A percentile compares a stretch with the other conserved stretches of the same genome.
Evolutionary conservation across 2,888 invertebrate species (phyloP).

Genomic region (Cantharis nigra): DNA sequence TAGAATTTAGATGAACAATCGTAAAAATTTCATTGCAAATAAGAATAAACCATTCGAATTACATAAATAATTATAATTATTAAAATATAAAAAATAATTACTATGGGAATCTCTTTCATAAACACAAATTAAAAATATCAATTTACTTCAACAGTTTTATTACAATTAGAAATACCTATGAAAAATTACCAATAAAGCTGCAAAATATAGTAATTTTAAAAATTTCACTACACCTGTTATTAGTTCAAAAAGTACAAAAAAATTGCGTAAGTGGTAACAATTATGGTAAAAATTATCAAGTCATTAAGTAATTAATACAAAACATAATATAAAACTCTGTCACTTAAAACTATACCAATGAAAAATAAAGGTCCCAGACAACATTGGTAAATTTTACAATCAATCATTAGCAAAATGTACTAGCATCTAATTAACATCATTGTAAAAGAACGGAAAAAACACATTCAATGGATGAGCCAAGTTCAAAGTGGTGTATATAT

Average conservation of each 20-base stretch:
- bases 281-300: constrained; percentile 32
- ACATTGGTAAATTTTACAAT: constrained; percentile 11
- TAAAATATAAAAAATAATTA: no score
- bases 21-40: no score
- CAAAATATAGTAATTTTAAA: constrained; percentile 26
- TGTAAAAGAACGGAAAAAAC: background rate
- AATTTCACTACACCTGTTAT: constrained; percentile 2
- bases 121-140: background rate
- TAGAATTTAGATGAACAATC: no score
- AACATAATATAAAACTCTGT: constrained; percentile 25
- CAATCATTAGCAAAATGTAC: background rate
- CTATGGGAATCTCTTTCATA: background rate
- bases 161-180: constrained; percentile 29
- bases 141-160: constrained; percentile 25
- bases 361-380: constrained; percentile 3
- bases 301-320: constrained; percentile 15
- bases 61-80: no score
- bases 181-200: constrained; percentile 29
- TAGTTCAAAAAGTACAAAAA: constrained; percentile 25
- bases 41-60: no score
- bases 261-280: constrained; percentile 34
- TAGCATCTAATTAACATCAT: background rate
- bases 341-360: constrained; percentile 24
- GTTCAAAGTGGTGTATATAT: background rate
- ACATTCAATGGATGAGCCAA: background rate